Evolutionary conservation across 2,888 invertebrate genomes (phyloP).

Genomic region (Pharmacophagus antenor): DNA sequence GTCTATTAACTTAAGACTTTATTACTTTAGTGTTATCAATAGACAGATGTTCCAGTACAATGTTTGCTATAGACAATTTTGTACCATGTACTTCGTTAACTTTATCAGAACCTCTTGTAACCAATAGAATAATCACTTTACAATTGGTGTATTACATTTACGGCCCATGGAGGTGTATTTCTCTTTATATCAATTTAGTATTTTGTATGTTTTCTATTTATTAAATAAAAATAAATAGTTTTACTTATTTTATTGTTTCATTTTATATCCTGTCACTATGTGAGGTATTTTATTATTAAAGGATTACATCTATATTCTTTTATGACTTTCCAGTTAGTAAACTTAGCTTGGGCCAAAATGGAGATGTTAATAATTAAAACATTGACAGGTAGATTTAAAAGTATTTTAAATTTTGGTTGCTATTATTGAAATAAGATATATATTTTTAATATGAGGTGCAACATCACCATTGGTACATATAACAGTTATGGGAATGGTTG

Average conservation of each 20-base stretch:
- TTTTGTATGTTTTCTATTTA: not conserved
- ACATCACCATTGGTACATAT: too few species aligned
- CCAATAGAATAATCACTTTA: too few species aligned
- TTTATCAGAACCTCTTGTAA: conserved; percentile 7
- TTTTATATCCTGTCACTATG: not conserved
- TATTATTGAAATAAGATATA: too few species aligned
- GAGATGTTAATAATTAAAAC: too few species aligned
- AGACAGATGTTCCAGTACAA: not conserved
- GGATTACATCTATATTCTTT: too few species aligned
- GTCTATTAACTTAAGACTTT: conserved; percentile 5
- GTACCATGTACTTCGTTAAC: conserved; percentile 3
- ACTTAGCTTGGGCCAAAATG: too few species aligned
- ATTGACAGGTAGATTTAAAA: too few species aligned
- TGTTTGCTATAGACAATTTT: conserved; percentile 1
- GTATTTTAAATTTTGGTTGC: too few species aligned
- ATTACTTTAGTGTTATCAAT: not conserved
- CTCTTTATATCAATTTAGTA: not conserved
- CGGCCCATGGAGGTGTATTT: not conserved
- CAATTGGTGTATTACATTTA: not conserved
- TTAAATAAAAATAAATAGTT: not conserved
- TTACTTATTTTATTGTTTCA: not conserved
- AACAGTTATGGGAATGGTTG: too few species aligned
- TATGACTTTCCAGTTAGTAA: too few species aligned
- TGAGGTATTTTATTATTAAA: too few species aligned
- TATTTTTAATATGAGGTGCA: too few species aligned